phyloP scores from a whole-genome alignment of 2,888 invertebrate species.

The Steinernema scapterisci region DNA sequence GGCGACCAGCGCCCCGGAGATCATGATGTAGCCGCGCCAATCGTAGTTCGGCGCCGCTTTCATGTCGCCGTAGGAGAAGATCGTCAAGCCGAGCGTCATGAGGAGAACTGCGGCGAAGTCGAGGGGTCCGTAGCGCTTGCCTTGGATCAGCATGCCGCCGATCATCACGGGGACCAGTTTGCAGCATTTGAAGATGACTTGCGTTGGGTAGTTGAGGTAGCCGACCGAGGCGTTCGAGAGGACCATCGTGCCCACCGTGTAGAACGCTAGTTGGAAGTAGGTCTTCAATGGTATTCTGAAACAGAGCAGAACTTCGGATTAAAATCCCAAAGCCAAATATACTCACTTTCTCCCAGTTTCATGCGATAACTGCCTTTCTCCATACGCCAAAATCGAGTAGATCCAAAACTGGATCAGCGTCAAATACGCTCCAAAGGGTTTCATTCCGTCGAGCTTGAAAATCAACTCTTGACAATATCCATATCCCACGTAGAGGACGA shows the following conservation, averaged over 20 bases:
- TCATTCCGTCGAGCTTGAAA: conserved; percentile 86
- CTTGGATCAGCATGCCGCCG: conserved; percentile 85
- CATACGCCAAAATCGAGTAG: conserved; percentile 80
- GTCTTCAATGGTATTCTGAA: conserved; percentile 82
- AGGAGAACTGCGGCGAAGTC: conserved; percentile 55
- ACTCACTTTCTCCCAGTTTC: conserved; percentile 72
- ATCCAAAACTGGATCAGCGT: conserved; percentile 88
- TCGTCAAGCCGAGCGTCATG: conserved; percentile 61
- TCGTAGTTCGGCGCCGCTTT: conserved; percentile 73
- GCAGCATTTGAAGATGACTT: conserved; percentile 94
- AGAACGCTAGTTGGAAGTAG: conserved; percentile 81
- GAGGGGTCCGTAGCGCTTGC: conserved; percentile 62
- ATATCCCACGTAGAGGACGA: conserved; percentile 85
- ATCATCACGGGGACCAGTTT: conserved; percentile 93
- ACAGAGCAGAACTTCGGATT: conserved; percentile 50
- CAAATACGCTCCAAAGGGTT: conserved; percentile 87
- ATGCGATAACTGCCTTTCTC: conserved; percentile 74
- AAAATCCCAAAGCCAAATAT: not conserved
- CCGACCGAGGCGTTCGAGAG: conserved; percentile 90
- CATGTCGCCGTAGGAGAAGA: conserved; percentile 22
- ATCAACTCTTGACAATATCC: conserved; percentile 85
- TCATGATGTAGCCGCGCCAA: conserved; percentile 71
- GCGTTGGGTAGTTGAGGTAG: conserved; percentile 93
- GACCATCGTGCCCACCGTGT: conserved; percentile 93
- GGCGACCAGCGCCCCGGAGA: conserved; percentile 82